A percentile compares a stretch with the other conserved stretches of the same genome.
These are phyloP conservation scores for Acomys russatus DNA, from an alignment of 2,797 vertebrate genomes.

Conservation along the genomic window DNA sequence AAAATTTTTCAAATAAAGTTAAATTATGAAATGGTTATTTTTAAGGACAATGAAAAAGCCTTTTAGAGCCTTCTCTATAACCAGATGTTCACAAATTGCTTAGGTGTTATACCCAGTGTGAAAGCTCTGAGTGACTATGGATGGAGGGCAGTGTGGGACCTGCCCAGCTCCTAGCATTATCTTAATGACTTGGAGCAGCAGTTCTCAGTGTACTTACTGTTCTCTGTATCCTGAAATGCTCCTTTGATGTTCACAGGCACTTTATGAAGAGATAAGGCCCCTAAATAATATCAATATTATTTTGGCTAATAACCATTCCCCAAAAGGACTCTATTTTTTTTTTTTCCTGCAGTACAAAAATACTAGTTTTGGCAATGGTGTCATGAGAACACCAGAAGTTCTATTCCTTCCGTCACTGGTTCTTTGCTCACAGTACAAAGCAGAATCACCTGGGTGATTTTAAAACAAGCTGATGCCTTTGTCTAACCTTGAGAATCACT, in stretches of 20 bases:
- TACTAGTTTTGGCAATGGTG: background rate
- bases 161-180: conserved; percentile 17
- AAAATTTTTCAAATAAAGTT: conserved; percentile 76
- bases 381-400: background rate
- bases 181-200: conserved; percentile 41
- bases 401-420: background rate
- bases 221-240: conserved; percentile 57
- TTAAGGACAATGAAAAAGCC: conserved; percentile 67
- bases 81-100: conserved; percentile 64
- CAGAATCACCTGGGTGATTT: background rate
- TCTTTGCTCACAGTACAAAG: background rate
- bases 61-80: conserved; percentile 69
- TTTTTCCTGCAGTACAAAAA: conserved; percentile 24
- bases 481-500: background rate
- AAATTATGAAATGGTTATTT: conserved; percentile 80
- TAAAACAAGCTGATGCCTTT: background rate
- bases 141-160: background rate
- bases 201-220: conserved; percentile 46
- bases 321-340: conserved; percentile 8
- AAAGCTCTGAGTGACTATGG: conserved; percentile 37
- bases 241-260: conserved; percentile 37
- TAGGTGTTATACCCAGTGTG: conserved; percentile 53
- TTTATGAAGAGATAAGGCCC: background rate
- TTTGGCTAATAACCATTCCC: conserved; percentile 19
- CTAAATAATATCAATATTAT: conserved; percentile 5